A percentile compares a stretch with the other conserved stretches of the same genome.
phyloP scores from a whole-genome alignment of 2,113 vertebrate species.

The Merops nubicus region DNA sequence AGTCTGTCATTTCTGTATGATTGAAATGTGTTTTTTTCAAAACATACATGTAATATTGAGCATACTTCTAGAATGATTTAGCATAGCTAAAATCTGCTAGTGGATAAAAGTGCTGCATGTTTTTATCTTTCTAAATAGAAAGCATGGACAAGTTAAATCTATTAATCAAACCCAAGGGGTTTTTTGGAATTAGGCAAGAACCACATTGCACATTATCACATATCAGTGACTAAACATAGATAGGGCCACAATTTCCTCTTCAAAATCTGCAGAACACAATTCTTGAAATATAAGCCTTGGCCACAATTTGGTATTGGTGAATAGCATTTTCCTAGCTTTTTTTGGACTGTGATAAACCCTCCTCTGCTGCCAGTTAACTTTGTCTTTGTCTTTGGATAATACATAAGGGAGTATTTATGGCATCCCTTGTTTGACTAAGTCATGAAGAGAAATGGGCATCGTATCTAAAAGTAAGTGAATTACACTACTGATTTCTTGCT shows the following conservation, averaged over 20 bases:
- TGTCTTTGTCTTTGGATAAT: neutral
- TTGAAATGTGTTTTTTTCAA: neutral
- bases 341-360: neutral
- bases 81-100: neutral
- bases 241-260: neutral
- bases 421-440: neutral
- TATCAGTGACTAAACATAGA: neutral
- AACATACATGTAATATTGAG: neutral
- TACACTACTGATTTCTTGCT: neutral
- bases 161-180: fast-evolving
- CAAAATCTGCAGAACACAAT: neutral
- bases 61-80: neutral
- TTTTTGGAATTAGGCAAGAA: neutral
- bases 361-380: neutral
- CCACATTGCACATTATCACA: neutral
- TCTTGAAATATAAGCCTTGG: neutral
- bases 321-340: neutral
- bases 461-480: neutral
- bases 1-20: neutral
- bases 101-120: neutral
- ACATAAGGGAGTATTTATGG: neutral
- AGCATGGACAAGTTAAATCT: neutral
- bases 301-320: neutral
- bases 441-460: neutral
- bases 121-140: neutral